Evolutionary conservation across 2,797 vertebrate genomes (phyloP), one percentile per base, ranked within the genome.

Genomic region (Pseudopleuronectes americanus): DNA sequence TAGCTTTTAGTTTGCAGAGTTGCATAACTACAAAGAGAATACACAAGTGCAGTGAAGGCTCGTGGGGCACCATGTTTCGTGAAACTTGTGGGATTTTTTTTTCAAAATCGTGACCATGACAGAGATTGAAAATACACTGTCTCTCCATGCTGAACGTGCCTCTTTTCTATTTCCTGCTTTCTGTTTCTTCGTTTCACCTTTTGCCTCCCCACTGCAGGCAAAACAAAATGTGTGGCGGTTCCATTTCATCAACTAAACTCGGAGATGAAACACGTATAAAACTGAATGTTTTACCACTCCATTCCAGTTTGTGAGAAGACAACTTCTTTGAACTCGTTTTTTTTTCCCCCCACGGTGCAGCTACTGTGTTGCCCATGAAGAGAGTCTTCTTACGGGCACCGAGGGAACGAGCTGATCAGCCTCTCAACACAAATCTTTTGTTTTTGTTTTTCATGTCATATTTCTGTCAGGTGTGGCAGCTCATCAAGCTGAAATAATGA

Each of bases 401-500:
- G 1, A 80, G 90, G 92, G 90, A 92, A 76, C 6, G 51, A 71
- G 84, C 71, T 65, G 80, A 90, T 91, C 85, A 84, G 75, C 77
- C 56, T 85, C 77, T 79, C 78, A 80, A 84, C 83, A 84, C 80
- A 83, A 70, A 81, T 83, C 82, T 79, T 84, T 90, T 87, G 83
- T 92, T 91, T 83, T 90, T 86, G 81, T 93, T 89, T 81, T 90
- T 85, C 72, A 1, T 87, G 86, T 87, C 90, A 87, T 87, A 84
- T 90, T 88, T 82, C 87, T 92, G 91, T 93, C 92, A 94, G 91
- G 89, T 93, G 89, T 90, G 77, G 87, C 88, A 90, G 88, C 86
- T 88, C 88, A 91, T 94, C 88, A 92, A 90, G 90, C 77, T 88
- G 90, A 94, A 91, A 84, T 94, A 93, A 94, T 93, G 92, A 94